phyloP scores from a whole-genome alignment of 2,888 invertebrate genomes.

The Idaea aversata region DNA sequence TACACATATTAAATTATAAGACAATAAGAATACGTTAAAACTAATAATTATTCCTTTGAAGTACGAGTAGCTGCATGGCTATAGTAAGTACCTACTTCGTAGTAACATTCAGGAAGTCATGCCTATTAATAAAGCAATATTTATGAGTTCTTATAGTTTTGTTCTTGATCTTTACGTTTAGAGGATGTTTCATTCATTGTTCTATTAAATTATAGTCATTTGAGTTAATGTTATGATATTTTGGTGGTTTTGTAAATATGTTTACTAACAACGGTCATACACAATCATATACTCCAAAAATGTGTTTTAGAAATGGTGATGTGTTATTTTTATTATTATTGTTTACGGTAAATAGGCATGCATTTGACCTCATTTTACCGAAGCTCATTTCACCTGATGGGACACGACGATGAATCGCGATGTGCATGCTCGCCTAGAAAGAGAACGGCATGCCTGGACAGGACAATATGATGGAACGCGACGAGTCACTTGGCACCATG shows the following conservation, averaged over 20 bases:
- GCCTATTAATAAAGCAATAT: slow-evolving; percentile 9
- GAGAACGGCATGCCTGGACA: too few relatives aligned
- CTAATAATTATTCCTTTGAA: slow-evolving; percentile 41
- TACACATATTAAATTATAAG: slow-evolving; percentile 26
- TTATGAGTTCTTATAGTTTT: background rate
- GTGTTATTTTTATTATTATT: too few relatives aligned
- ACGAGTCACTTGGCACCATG: too few relatives aligned
- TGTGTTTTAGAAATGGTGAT: too few relatives aligned
- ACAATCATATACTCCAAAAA: too few relatives aligned
- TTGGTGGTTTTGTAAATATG: background rate
- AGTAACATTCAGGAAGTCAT: slow-evolving; percentile 36
- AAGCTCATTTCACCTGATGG: too few relatives aligned
- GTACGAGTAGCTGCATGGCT: slow-evolving; percentile 16
- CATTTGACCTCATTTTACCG: too few relatives aligned
- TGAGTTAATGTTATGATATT: background rate
- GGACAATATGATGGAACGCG: too few relatives aligned
- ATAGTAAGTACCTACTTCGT: slow-evolving; percentile 12
- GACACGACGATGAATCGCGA: too few relatives aligned
- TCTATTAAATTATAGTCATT: background rate
- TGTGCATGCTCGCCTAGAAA: too few relatives aligned
- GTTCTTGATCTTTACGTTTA: background rate
- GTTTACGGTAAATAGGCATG: too few relatives aligned
- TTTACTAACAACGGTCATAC: background rate
- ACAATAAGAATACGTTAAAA: slow-evolving; percentile 27
- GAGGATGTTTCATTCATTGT: background rate